Evolutionary conservation across 2,888 invertebrate species (phyloP), one percentile per base, ranked within the genome.

Genomic region (Lacanobia wlatinum): DNA sequence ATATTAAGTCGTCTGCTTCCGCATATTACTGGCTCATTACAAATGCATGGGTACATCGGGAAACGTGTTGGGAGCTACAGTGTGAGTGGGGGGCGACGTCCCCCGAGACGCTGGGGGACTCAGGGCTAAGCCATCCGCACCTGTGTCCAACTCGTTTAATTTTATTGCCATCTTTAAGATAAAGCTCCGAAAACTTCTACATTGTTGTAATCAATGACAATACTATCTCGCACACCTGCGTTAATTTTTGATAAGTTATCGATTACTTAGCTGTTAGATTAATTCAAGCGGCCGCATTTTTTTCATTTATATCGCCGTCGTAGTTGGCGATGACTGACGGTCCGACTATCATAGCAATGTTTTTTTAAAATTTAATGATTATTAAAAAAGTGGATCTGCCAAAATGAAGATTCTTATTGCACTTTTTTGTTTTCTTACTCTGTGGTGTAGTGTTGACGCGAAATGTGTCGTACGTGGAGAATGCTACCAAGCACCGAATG

Each of bases 211-310:
- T 87, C 78, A 84, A 67, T 70, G 70, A 76, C 64, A 75, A 53
- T 69, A 79, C 89, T 92, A 94, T 93, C 93, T 80, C 67, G 59
- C 59, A 84, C 93, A 94, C 94, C 94, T 94, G 94, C 89, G 85
- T 88, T 89, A 89, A 89, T 90, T 91, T 88, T 71, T 82, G 92
- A 94, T 94, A 94, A 73, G 82, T 73, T 94, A 94, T 94, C 93
- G 84, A 84, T 80, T 81, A 83, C 55, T 67, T 75, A 88, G 81
- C 78, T 81, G 73, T 78, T 83, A 86, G 86, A 89, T 87, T 88
- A 85, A 84, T 85, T 73, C 52, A 66, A 53, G 76, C 69, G 76
- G 58, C 68, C 73, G 28, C 72, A 72, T 71, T 67, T 84, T n/a
- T 68, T 80, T 74, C 86, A 88, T 86, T 89, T 77, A 73, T 65